phyloP scores from a whole-genome alignment of 2,888 invertebrate genomes.

The Leptopilina myrica region DNA sequence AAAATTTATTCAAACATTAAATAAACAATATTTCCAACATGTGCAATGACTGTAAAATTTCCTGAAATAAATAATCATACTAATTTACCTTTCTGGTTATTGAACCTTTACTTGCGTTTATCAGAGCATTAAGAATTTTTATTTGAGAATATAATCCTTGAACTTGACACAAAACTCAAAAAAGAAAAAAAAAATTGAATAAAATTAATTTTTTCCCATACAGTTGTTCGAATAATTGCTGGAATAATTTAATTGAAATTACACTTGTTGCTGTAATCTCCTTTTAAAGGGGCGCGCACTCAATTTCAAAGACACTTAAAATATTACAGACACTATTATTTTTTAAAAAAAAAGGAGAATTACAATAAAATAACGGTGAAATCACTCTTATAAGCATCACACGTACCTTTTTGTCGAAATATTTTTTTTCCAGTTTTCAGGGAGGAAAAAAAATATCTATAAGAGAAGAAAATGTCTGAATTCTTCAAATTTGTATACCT shows the following conservation, averaged over 20 bases:
- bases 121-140: conserved; percentile 26
- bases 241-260: neutral
- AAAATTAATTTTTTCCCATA: neutral
- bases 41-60: neutral
- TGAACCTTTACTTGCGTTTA: conserved; percentile 25
- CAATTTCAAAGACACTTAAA: neutral
- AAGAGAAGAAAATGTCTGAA: conserved; percentile 38
- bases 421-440: conserved; percentile 24
- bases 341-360: neutral
- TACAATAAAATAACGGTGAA: neutral
- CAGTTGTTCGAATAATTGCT: no score
- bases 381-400: conserved; percentile 15
- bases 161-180: conserved; percentile 14
- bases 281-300: conserved; percentile 27
- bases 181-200: no score
- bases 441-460: conserved; percentile 1
- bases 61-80: conserved; percentile 39
- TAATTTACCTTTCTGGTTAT: conserved; percentile 44
- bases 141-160: neutral
- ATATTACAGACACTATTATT: neutral
- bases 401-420: conserved; percentile 50
- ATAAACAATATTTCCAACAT: neutral
- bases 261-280: conserved; percentile 5
- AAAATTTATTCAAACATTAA: no score
- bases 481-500: conserved; percentile 61